phyloP scores from a whole-genome alignment of 1,140 invertebrate species.

The Bombus pyrosoma region DNA sequence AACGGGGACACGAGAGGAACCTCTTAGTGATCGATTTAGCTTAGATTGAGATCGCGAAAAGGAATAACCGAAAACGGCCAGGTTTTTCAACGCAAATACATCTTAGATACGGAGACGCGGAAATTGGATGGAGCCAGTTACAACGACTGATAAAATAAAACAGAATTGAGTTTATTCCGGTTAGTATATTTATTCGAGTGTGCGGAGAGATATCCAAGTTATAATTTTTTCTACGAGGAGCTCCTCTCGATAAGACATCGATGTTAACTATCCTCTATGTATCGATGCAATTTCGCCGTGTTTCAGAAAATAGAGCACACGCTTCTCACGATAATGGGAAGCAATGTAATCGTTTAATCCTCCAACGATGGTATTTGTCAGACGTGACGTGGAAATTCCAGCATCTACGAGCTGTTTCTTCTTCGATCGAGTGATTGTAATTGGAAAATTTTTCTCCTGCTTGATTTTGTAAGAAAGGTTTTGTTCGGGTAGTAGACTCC shows the following conservation, averaged over 20 bases:
- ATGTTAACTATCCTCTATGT: neutral
- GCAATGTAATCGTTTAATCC: neutral
- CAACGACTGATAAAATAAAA: slow-evolving; percentile 1
- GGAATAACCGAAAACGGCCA: neutral
- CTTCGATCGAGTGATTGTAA: neutral
- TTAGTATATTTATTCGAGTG: slow-evolving; percentile 47
- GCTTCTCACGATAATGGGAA: neutral
- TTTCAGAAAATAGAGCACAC: neutral
- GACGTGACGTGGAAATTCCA: neutral
- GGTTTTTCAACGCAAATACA: slow-evolving; percentile 30
- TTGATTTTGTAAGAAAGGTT: neutral
- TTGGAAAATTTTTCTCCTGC: neutral
- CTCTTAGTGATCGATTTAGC: slow-evolving; percentile 8
- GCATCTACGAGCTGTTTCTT: neutral
- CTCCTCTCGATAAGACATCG: neutral
- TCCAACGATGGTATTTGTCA: neutral
- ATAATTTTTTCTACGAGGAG: slow-evolving; percentile 20
- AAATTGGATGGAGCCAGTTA: slow-evolving; percentile 37
- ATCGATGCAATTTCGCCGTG: neutral
- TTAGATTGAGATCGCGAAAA: neutral
- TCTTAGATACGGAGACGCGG: slow-evolving; percentile 32
- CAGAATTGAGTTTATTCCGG: slow-evolving; percentile 44
- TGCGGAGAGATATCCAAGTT: slow-evolving; percentile 23
- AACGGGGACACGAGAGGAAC: neutral
- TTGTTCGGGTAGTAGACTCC: neutral